Percentiles rank a stretch among this genome's conserved stretches.
Evolutionary conservation across 2,797 vertebrate genomes (phyloP).

Genomic region (Sebastes flavidus): DNA sequence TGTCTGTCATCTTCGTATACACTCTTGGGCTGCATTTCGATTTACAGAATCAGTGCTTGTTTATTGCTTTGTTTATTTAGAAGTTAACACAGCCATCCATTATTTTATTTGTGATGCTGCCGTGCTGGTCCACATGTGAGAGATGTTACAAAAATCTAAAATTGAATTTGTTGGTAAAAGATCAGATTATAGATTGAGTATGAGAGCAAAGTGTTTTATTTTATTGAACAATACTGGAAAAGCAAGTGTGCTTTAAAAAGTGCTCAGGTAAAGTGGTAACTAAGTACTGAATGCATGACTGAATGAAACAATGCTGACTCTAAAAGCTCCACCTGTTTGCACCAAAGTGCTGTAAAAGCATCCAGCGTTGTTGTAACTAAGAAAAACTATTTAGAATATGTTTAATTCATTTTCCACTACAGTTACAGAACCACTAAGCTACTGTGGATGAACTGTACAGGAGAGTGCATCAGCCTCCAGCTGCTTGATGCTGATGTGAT

Average conservation of each 20-base stretch:
- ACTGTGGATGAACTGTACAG: conserved; percentile 8
- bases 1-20: not conserved
- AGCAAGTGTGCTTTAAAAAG: not conserved
- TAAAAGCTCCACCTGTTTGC: conserved; percentile 31
- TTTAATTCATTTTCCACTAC: conserved; percentile 53
- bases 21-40: not conserved
- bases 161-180: not conserved
- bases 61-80: not conserved
- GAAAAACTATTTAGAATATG: conserved; percentile 41
- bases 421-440: conserved; percentile 15
- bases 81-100: conserved; percentile 9
- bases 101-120: conserved; percentile 7
- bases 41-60: conserved; percentile 16
- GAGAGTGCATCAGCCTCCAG: conserved; percentile 36
- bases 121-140: not conserved
- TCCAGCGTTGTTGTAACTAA: not conserved
- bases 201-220: not conserved
- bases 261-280: not conserved
- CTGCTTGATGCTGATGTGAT: conserved; percentile 31
- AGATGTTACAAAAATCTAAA: not conserved
- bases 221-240: not conserved
- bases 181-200: not conserved
- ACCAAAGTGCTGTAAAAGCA: conserved; percentile 10
- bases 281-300: not conserved
- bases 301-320: conserved; percentile 17